Percentiles rank a stretch among this genome's conserved stretches.
Conservation (phyloP, 2,888 invertebrate genomes). For the Ctenicera cuprea region DNA sequence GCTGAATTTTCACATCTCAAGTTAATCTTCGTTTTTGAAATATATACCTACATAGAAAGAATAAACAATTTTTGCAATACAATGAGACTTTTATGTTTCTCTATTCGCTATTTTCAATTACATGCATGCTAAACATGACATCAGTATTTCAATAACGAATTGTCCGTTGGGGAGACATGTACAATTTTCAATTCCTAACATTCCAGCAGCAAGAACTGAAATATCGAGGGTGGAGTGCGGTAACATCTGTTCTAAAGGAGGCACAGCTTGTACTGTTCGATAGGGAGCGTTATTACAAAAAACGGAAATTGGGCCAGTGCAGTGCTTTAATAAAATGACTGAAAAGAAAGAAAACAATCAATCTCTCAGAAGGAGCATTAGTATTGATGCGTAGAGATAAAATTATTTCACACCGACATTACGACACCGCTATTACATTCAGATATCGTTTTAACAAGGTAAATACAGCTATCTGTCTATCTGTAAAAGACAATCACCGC, state of each 20-base stretch:
- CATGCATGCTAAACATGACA: constrained; percentile 36
- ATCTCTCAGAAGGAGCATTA: neutral
- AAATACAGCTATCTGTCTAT: too few relatives aligned
- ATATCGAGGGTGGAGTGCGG: constrained; percentile 46
- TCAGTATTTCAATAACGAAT: constrained; percentile 47
- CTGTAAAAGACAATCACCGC: neutral
- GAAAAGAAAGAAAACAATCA: neutral
- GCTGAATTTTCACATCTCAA: too few relatives aligned
- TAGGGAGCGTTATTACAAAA: constrained; percentile 47
- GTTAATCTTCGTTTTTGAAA: too few relatives aligned
- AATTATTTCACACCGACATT: too few relatives aligned
- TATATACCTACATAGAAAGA: too few relatives aligned
- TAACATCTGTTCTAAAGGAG: constrained; percentile 50
- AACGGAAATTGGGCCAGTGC: constrained; percentile 43
- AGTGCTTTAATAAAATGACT: constrained; percentile 12
- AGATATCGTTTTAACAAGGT: too few relatives aligned
- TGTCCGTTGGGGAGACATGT: constrained; percentile 26
- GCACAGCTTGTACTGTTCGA: constrained; percentile 48
- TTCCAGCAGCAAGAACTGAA: constrained; percentile 47
- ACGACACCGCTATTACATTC: neutral
- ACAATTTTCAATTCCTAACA: constrained; percentile 50
- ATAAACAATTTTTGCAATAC: too few relatives aligned
- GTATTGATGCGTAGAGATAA: neutral
- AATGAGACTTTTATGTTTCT: neutral
- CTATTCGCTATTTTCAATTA: constrained; percentile 14